These are phyloP conservation scores for Drosophila neutralis DNA, from an alignment of 2,888 invertebrate species.

Conservation along the genomic window DNA sequence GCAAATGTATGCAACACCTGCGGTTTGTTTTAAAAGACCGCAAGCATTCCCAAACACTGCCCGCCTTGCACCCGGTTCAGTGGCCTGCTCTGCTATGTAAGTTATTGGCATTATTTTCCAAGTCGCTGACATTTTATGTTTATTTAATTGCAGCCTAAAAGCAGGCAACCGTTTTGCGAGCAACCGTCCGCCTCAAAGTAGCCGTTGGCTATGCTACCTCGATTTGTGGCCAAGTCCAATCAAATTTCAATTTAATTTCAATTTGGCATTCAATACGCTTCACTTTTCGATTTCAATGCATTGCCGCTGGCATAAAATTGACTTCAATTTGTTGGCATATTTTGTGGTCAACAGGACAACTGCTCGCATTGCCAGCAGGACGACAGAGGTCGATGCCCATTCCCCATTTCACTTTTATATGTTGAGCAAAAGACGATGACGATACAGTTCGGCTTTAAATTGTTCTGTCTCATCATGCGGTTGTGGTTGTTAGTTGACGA, in stretches of 20 bases:
- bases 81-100: slow-evolving; percentile 11
- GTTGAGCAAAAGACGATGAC: slow-evolving; percentile 3
- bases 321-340: slow-evolving; percentile 62
- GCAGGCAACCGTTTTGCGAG: slow-evolving; percentile 32
- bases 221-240: slow-evolving; percentile 43
- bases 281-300: slow-evolving; percentile 64
- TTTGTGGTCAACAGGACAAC: slow-evolving; percentile 70
- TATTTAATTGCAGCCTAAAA: slow-evolving; percentile 70
- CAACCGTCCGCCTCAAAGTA: slow-evolving; percentile 2
- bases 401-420: slow-evolving; percentile 3
- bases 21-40: slow-evolving; percentile 84
- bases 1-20: slow-evolving; percentile 85
- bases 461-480: slow-evolving; percentile 20
- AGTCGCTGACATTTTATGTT: slow-evolving; percentile 75
- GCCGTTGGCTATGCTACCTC: slow-evolving; percentile 32
- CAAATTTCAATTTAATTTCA: slow-evolving; percentile 71
- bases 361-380: slow-evolving; percentile 14
- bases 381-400: not conserved
- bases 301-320: slow-evolving; percentile 45
- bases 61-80: slow-evolving; percentile 14
- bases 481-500: slow-evolving; percentile 28
- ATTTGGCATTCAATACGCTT: slow-evolving; percentile 68
- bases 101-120: slow-evolving; percentile 68
- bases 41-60: slow-evolving; percentile 62
- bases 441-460: slow-evolving; percentile 1